phyloP scores from a whole-genome alignment of 2,888 invertebrate species.

The Glaucopsyche alexis region DNA sequence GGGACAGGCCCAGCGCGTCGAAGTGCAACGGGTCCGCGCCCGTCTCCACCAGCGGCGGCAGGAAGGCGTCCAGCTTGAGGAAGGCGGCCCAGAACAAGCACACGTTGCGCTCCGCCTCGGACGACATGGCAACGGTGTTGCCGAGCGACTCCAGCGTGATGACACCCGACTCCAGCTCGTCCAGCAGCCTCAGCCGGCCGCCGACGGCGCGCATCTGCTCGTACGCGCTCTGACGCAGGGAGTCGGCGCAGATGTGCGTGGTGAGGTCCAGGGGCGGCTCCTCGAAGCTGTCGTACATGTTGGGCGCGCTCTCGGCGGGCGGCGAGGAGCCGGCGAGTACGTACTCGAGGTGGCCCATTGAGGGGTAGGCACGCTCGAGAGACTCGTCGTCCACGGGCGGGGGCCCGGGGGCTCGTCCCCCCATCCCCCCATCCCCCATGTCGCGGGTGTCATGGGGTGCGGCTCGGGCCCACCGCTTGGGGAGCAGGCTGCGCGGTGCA shows the following conservation, averaged over 20 bases:
- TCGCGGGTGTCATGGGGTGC: slow-evolving; percentile 34
- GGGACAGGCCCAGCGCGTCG: slow-evolving; percentile 86
- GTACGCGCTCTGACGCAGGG: slow-evolving; percentile 85
- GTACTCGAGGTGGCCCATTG: slow-evolving; percentile 85
- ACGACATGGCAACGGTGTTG: slow-evolving; percentile 76
- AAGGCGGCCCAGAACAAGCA: slow-evolving; percentile 88
- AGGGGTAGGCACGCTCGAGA: slow-evolving; percentile 84
- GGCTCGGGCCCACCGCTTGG: slow-evolving; percentile 63
- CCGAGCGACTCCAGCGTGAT: slow-evolving; percentile 79
- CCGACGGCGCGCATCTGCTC: slow-evolving; percentile 87
- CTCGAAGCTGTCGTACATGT: slow-evolving; percentile 90
- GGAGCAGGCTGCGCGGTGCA: slow-evolving; percentile 62
- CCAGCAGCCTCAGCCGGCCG: slow-evolving; percentile 84
- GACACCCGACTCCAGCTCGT: slow-evolving; percentile 86
- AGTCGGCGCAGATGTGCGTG: slow-evolving; percentile 87
- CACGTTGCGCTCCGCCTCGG: slow-evolving; percentile 85
- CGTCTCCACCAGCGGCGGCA: slow-evolving; percentile 81
- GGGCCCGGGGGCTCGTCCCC: slow-evolving; percentile 52
- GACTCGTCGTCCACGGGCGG: slow-evolving; percentile 62
- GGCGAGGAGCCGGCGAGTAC: slow-evolving; percentile 90
- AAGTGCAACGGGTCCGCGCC: slow-evolving; percentile 86
- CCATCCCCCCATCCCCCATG: slow-evolving; percentile 56
- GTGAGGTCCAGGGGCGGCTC: slow-evolving; percentile 85
- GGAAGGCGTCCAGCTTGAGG: slow-evolving; percentile 83
- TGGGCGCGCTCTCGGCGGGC: slow-evolving; percentile 89